Evolutionary conservation across 2,888 invertebrate genomes (phyloP).

Genomic region (Julus scandinavius): DNA sequence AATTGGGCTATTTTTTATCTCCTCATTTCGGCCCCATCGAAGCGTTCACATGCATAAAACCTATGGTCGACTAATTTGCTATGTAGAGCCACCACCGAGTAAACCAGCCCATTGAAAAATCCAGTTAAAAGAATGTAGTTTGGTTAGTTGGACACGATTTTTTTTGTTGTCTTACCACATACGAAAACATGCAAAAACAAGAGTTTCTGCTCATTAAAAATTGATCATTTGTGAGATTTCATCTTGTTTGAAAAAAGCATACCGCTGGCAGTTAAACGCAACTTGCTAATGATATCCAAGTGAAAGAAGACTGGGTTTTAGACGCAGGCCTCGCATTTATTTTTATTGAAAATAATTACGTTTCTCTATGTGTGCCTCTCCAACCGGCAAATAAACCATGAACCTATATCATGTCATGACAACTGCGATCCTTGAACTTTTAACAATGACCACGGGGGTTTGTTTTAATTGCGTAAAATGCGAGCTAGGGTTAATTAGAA

Average conservation of each 20-base stretch:
- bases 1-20: constrained; percentile 29
- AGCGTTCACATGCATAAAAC: neutral
- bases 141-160: constrained; percentile 25
- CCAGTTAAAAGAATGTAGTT: constrained; percentile 30
- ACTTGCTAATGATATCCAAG: constrained; percentile 17
- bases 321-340: constrained; percentile 1
- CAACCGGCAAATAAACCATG: constrained; percentile 7
- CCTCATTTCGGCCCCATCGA: constrained; percentile 30
- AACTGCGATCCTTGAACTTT: constrained; percentile 15
- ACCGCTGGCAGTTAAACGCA: constrained; percentile 44
- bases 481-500: neutral
- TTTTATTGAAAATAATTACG: neutral
- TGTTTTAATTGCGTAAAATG: constrained; percentile 2
- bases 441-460: neutral
- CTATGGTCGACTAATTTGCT: neutral
- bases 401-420: neutral
- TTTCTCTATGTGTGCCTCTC: neutral
- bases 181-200: constrained; percentile 39
- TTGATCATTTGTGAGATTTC: constrained; percentile 36
- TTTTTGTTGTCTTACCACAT: constrained; percentile 40
- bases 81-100: neutral
- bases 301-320: neutral
- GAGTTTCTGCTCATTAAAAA: constrained; percentile 50
- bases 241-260: constrained; percentile 9
- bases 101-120: neutral